Evolutionary conservation across 2,888 invertebrate genomes (phyloP), one percentile per base, ranked within the genome.

Genomic region (Phyllotreta striolata): DNA sequence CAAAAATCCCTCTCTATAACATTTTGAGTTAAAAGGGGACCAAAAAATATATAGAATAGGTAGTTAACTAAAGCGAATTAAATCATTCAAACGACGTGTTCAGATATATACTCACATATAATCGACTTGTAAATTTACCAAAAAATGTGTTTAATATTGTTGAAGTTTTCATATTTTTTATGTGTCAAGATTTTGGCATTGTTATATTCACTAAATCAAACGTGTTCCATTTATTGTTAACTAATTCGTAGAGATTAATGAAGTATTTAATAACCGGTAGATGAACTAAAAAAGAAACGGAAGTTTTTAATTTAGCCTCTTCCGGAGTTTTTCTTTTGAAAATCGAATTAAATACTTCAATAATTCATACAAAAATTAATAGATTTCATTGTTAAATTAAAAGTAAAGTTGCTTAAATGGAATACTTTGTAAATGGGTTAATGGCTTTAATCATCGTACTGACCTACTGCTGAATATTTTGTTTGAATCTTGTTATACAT

Each of bases 361-460:
- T 4, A 24, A 24, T 24, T 24, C 24, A 3, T 24, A 3, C 24
- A 24, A 24, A 24, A 24, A 24, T 24, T 24, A 24, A 24, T 24
- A 24, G 24, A 24, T 24, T 24, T 24, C 24, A 24, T 24, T 24
- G 24, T 24, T 24, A 24, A 24, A 24, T 24, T 24, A 24, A 24
- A 24, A 24, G 24, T 66, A 43, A n/a, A 55, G 54, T 61, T 64
- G 56, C 39, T 66, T 41, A 41, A 41, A 10, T 52, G 52, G 38
- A 13, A 37, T 38, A 44, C n/a, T 7, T 12, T 44, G 54, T 62
- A 59, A 41, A 66, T 68, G 70, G 66, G 64, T 69, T 68, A 68
- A 71, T 67, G 70, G 74, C 72, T 73, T 74, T 65, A 73, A 69
- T 69, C 62, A 69, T 70, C 63, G 69, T 68, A 72, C 70, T 70